phyloP scores from a whole-genome alignment of 1,140 invertebrate genomes.

The Nymphalis io region DNA sequence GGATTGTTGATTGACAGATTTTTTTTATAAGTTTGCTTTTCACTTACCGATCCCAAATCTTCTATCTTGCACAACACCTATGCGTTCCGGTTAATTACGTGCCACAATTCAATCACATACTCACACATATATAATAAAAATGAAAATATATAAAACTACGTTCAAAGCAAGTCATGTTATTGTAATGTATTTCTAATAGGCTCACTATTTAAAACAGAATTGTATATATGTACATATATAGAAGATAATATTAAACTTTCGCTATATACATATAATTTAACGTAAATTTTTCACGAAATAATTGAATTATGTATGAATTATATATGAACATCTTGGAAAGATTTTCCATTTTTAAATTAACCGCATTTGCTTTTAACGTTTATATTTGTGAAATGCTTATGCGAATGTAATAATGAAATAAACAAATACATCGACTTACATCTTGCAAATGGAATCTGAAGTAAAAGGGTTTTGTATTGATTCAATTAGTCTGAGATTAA shows the following conservation, averaged over 20 bases:
- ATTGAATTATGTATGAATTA: no score
- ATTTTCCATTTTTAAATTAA: background rate
- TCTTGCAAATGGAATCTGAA: constrained; percentile 2
- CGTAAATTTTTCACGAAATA: no score
- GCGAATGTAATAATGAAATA: background rate
- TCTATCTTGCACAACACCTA: constrained; percentile 5
- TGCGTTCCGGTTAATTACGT: background rate
- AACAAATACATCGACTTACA: background rate
- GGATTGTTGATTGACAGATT: no score
- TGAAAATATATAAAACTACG: background rate
- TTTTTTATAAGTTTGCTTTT: background rate
- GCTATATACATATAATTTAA: no score
- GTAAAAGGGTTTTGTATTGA: background rate
- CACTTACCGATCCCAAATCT: background rate
- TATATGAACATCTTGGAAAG: no score
- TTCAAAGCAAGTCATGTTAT: background rate
- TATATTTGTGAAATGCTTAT: background rate
- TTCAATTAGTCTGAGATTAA: background rate
- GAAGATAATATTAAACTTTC: no score
- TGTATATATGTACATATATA: no score
- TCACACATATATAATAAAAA: background rate
- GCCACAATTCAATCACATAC: background rate
- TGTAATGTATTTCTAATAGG: no score
- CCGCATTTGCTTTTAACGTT: background rate
- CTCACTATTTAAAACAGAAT: no score